Evolutionary conservation across 2,797 vertebrate species (phyloP), one percentile per base, ranked within the genome.

Genomic region (Coendou prehensilis): DNA sequence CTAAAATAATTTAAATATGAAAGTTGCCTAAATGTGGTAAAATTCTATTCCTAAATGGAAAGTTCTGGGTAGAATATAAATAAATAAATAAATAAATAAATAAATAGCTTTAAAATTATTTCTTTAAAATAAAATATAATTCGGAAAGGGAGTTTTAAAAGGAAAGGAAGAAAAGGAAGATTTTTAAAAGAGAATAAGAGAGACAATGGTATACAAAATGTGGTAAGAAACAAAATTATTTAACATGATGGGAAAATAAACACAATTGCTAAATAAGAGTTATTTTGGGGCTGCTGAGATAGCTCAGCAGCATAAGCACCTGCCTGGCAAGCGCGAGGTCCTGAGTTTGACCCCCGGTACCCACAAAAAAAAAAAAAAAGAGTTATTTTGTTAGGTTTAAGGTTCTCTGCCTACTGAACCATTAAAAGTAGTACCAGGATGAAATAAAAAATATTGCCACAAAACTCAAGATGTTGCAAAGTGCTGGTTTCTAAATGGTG

Each of bases 81-180:
- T 23, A 71, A 41, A 71, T 73, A 83, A 52, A 22, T 41, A 45
- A 73, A 73, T 23, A 71, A 41, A 71, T 73, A 83, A 52, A 61
- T 45, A 45, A 67, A 56, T 94, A 84, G 4, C 28, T 61, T 45
- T 87, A 73, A 71, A 71, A 57, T 71, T 63, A 54, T 45, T 94
- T 73, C 33, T 76, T 87, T 88, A 84, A 91, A 96, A 84, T 23
- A 87, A 94, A 95, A 80, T 56, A 89, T 57, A 15, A 87, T 78
- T 86, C 75, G 87, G n/a, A 67, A 26, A 20, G 11, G 6, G 33
- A 81, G 11, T 69, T 69, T 69, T 20, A 20, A 69, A 69, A 69
- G 64, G 64, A 69, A n/a, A n/a, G 64, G 33, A n/a, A n/a, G 33
- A n/a, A 67, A 67, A 18, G 33, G 33, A 18, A 17, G 26, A 17